These are phyloP conservation scores for Mycalesis mineus DNA, from an alignment of 2,888 invertebrate genomes.

Conservation along the genomic window DNA sequence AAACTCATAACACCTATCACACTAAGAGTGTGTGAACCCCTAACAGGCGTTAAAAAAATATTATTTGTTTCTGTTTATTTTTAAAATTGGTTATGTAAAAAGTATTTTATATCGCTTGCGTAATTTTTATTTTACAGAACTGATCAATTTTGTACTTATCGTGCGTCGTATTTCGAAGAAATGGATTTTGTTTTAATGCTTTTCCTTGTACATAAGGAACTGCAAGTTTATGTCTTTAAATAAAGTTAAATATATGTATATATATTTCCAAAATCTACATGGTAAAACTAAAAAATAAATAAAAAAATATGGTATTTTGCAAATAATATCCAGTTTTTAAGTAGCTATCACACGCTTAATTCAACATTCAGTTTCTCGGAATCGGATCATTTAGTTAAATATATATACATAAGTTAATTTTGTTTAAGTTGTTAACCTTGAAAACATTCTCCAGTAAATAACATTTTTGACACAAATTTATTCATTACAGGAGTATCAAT, in stretches of 20 bases:
- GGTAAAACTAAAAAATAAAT: too few species aligned
- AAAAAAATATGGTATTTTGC: not conserved
- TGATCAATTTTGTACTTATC: not conserved
- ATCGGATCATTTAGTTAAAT: constrained; percentile 19
- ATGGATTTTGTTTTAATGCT: too few species aligned
- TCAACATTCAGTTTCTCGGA: constrained; percentile 18
- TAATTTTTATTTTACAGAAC: not conserved
- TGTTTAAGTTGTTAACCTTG: constrained; percentile 25
- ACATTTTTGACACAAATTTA: constrained; percentile 21
- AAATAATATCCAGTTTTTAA: constrained; percentile 4
- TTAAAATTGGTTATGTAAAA: not conserved
- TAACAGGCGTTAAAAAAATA: too few species aligned
- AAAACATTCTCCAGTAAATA: constrained; percentile 21
- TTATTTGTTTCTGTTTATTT: too few species aligned
- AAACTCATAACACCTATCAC: too few species aligned
- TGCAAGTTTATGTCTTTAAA: too few species aligned
- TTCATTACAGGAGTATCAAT: constrained; percentile 10
- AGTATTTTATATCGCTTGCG: too few species aligned
- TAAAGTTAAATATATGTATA: not conserved
- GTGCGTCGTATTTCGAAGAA: too few species aligned
- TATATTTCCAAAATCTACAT: not conserved
- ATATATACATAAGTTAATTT: constrained; percentile 22
- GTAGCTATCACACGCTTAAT: not conserved
- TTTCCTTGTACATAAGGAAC: too few species aligned
- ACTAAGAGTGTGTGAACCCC: too few species aligned